Evolutionary conservation across 2,888 invertebrate genomes (phyloP), one percentile per base, ranked within the genome.

Genomic region (Hirtodrosophila duncani): DNA sequence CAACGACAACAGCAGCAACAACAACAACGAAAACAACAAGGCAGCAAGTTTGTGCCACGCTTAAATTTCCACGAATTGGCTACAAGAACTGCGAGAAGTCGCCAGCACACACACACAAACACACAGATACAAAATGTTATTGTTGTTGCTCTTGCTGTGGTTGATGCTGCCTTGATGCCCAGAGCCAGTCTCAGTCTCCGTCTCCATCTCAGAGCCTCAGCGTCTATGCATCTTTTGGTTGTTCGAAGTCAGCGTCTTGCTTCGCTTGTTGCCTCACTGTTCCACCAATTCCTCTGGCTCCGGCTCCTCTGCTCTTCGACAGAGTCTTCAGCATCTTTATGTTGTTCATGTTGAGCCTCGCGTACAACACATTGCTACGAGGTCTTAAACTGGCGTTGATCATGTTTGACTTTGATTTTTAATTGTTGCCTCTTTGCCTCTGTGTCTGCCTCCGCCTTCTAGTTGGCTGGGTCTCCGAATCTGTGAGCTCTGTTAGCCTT

Each of bases 381-480:
- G 65, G 62, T 67, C 77, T 80, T 77, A 72, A 80, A 80, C 83
- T 78, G 82, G 79, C 81, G 80, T 83, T 83, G 85, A 84, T 84
- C 85, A 84, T 84, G 84, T 84, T 84, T 82, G 83, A 85, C 84
- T 84, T 84, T 84, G 84, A 85, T 84, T 84, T 85, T 84, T 84
- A 84, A 84, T 84, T 85, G 84, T 85, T 84, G 83, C 80, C 72
- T 71, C 67, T 58, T 31, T 56, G 24, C 67, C 46, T 17, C 3
- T 14, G 8, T 16, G 7, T 27, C 16, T 39, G 41, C 51, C 51
- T 52, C 17, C 39, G 39, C 52, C 17, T 41, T 51, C 50, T 31
- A 10, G 11, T 27, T 24, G 24, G 18, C 11, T 46, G 43, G 34
- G 20, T n/a, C 9, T 30, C 10, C 11, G 26, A 39, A 17, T 26